Base-by-base conservation (phyloP, 2,888 invertebrate species). In the Lepidonotus clava region DNA sequence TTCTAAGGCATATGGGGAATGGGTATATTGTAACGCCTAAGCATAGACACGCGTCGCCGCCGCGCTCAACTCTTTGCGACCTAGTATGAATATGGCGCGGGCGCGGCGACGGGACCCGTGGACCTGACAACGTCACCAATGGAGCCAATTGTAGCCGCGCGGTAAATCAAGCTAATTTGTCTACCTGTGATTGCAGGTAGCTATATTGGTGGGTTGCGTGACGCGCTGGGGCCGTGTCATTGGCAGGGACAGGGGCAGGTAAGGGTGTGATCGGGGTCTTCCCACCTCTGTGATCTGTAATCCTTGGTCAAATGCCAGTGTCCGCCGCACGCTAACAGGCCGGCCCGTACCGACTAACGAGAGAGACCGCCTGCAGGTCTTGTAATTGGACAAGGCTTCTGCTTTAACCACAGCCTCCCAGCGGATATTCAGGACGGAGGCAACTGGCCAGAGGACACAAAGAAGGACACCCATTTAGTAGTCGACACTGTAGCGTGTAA, bases 301-400 rank as follows among this genome's bases (percentile, higher is more conserved):
- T 36, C 71, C 71, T 34, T 71, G 71, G 71, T 71, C 38, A 71
- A 71, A 34, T 71, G 71, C 71, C 71, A 71, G 71, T 36, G 36
- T 34, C 36, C 71, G 11, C 61, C 61, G 71, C 36, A 66, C 36
- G 71, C 36, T 38, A n/a, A 14, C 71, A 4, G 1, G 36, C 36
- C 32, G 36, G 71, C 71, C 1, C 36, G 36, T 11, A 38, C 32
- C 21, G 36, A 21, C 21, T 28, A 61, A 61, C 28, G 61, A 61
- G 61, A 61, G 2, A 32, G 1, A 18, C 46, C 46, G 46, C 46
- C 46, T 18, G 46, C 46, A 6, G 8, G 18, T 18, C 46, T 46
- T 46, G 61, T 61, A 61, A 61, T 61, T 61, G 61, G 61, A 61
- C 61, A 28, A 61, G 61, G 61, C 61, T 61, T 28, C 61, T 61